Percentiles rank a stretch among this genome's conserved stretches.
phyloP scores from a whole-genome alignment of 2,113 vertebrate species.

The Syrrhaptes paradoxus region DNA sequence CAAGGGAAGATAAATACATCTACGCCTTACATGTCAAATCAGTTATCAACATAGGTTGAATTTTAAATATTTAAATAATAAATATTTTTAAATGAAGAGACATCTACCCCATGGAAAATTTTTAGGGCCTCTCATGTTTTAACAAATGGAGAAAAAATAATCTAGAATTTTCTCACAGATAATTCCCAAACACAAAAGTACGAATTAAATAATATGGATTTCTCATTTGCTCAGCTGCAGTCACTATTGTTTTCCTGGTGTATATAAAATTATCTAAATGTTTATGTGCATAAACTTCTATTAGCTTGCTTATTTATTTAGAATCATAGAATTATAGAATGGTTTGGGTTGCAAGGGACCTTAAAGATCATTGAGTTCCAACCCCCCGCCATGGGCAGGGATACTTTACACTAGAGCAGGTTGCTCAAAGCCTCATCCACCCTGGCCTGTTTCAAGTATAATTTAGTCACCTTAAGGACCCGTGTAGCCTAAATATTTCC shows the following conservation, averaged over 20 bases:
- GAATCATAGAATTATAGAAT: not conserved
- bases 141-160: not conserved
- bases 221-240: not conserved
- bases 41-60: not conserved
- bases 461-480: not conserved
- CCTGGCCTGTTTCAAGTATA: not conserved
- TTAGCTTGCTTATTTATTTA: not conserved
- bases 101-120: fast-evolving
- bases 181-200: not conserved
- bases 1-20: not conserved
- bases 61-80: not conserved
- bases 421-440: no score
- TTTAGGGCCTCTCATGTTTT: not conserved
- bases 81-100: not conserved
- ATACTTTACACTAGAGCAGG: no score
- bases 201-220: not conserved
- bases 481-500: not conserved
- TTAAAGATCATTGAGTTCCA: no score
- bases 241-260: not conserved
- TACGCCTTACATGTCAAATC: no score
- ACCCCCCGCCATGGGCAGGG: no score
- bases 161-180: not conserved
- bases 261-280: not conserved
- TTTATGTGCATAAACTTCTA: not conserved
- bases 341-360: no score